phyloP scores from a whole-genome alignment of 1,140 invertebrate species.

The Zeugodacus cucurbitae region DNA sequence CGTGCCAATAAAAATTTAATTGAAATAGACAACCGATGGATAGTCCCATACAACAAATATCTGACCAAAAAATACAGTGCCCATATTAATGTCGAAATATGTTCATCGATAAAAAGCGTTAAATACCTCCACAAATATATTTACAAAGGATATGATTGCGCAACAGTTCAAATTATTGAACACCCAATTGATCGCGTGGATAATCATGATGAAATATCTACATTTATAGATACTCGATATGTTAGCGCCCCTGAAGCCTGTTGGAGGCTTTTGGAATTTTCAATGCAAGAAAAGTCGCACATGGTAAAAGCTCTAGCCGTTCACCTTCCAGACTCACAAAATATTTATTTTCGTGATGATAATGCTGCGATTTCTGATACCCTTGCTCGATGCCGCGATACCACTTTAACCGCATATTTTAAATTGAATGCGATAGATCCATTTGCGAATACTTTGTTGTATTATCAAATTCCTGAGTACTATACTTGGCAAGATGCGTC shows the following conservation, averaged over 20 bases:
- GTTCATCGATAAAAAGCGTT: not conserved
- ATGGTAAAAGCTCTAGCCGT: not conserved
- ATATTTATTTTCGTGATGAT: too few relatives aligned
- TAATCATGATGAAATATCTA: too few relatives aligned
- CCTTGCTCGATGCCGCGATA: too few relatives aligned
- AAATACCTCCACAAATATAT: not conserved
- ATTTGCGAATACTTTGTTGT: too few relatives aligned
- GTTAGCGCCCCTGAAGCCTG: not conserved
- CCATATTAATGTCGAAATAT: not conserved
- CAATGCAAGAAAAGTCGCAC: not conserved
- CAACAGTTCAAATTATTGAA: not conserved
- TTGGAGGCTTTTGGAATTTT: not conserved
- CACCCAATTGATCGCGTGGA: too few relatives aligned
- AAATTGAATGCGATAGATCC: not conserved
- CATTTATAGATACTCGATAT: not conserved
- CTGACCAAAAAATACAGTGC: too few relatives aligned
- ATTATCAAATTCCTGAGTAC: too few relatives aligned
- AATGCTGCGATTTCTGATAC: too few relatives aligned
- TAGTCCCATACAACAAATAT: too few relatives aligned
- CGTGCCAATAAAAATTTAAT: too few relatives aligned
- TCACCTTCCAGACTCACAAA: not conserved
- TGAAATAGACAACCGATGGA: too few relatives aligned
- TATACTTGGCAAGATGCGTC: not conserved
- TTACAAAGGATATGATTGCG: not conserved
- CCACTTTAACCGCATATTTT: not conserved